Conservation (phyloP, 2,113 vertebrate species). For the Sylvilagus bachmani region DNA sequence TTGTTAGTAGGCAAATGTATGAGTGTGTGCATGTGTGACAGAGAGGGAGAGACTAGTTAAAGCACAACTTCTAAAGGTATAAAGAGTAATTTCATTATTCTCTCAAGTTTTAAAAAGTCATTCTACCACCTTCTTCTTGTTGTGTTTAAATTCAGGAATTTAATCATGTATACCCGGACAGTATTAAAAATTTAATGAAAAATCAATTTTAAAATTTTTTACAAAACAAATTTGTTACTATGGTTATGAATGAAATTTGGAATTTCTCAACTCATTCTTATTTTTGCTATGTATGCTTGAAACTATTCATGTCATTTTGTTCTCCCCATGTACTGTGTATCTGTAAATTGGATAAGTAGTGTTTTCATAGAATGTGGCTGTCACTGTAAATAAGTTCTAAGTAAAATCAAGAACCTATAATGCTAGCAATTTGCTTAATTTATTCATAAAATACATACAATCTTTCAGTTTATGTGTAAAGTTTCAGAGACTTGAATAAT, state of each 20-base stretch:
- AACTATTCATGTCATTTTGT: neutral
- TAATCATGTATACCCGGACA: neutral
- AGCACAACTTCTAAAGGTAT: neutral
- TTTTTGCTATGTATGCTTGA: constrained; percentile 18
- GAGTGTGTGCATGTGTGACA: neutral
- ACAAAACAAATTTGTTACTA: neutral
- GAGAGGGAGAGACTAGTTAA: neutral
- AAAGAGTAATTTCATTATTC: neutral
- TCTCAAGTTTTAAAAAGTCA: neutral
- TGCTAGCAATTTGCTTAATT: constrained; percentile 27
- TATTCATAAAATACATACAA: constrained; percentile 4
- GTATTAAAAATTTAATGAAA: constrained; percentile 1
- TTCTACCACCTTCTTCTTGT: neutral
- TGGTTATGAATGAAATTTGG: neutral
- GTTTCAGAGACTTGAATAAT: constrained; percentile 36
- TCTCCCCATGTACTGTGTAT: neutral
- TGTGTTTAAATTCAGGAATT: constrained; percentile 9
- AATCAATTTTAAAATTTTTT: constrained; percentile 3
- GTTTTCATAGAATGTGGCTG: constrained; percentile 26
- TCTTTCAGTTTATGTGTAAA: constrained; percentile 18
- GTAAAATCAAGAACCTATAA: neutral
- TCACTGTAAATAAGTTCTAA: constrained; percentile 5
- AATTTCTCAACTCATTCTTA: neutral
- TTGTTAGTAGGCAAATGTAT: neutral
- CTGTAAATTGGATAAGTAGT: neutral